phyloP scores from a whole-genome alignment of 2,113 vertebrate species.

The Jacana jacana region DNA sequence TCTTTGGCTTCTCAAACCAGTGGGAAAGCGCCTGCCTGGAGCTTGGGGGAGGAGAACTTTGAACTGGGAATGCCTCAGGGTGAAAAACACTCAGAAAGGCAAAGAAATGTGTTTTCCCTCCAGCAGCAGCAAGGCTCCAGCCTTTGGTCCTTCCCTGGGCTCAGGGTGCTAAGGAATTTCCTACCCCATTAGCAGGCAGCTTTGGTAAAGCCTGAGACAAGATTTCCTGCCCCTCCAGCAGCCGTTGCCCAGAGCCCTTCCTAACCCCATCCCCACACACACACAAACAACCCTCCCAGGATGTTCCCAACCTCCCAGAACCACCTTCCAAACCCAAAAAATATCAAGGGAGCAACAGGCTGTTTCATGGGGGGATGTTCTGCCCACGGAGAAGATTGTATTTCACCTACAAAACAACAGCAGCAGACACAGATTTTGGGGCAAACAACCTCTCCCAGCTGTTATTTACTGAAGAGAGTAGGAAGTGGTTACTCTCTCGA shows the following conservation, averaged over 20 bases:
- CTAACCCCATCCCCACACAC: too few relatives aligned
- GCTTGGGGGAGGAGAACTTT: neutral
- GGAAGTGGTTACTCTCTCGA: neutral
- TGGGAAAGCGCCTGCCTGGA: rapidly evolving
- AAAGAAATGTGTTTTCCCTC: neutral
- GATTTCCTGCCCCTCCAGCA: neutral
- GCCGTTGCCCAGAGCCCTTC: neutral
- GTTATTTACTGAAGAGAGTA: neutral
- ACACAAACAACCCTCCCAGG: too few relatives aligned
- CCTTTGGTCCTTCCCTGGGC: neutral
- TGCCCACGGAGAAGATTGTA: neutral
- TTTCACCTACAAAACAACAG: neutral
- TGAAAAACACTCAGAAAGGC: neutral
- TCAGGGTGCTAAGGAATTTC: neutral
- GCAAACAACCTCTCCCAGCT: neutral
- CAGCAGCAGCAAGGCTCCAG: neutral
- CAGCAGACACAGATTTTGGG: rapidly evolving
- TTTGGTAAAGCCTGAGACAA: neutral
- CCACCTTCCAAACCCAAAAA: neutral
- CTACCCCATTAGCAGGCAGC: neutral
- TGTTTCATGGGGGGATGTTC: rapidly evolving
- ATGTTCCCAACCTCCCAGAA: too few relatives aligned
- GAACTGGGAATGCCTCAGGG: neutral
- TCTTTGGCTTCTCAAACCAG: rapidly evolving
- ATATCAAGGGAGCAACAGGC: neutral